Conservation (phyloP, 2,797 vertebrate species). For the Danio tinwini region DNA sequence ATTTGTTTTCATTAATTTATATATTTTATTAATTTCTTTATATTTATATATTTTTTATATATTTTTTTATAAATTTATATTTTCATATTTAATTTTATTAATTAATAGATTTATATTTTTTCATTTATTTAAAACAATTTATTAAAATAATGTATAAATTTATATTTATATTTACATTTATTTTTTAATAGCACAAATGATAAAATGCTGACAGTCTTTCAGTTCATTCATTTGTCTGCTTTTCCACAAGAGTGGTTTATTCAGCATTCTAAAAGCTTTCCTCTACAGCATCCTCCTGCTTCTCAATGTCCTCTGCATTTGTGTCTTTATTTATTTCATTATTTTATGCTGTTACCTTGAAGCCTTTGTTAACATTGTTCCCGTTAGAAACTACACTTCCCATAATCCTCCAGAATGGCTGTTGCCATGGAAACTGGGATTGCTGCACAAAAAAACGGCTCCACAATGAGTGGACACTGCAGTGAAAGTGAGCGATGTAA, state of each 20-base stretch:
- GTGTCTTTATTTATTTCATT: not conserved
- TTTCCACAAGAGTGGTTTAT: not conserved
- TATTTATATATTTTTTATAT: too few relatives aligned
- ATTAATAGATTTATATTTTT: too few relatives aligned
- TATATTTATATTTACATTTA: too few relatives aligned
- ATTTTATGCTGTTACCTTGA: not conserved
- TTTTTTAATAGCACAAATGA: too few relatives aligned
- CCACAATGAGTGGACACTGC: not conserved
- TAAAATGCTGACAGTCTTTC: not conserved
- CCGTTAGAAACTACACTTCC: slow-evolving; percentile 5
- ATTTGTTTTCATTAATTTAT: too few relatives aligned
- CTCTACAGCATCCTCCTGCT: not conserved
- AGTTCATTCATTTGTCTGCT: not conserved
- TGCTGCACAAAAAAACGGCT: not conserved
- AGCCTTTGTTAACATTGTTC: slow-evolving; percentile 1
- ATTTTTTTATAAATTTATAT: too few relatives aligned
- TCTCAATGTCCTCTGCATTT: not conserved
- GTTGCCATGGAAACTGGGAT: slow-evolving; percentile 22
- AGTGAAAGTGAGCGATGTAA: not conserved
- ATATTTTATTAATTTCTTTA: too few relatives aligned
- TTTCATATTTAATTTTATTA: too few relatives aligned
- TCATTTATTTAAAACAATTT: too few relatives aligned
- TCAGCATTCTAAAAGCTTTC: not conserved
- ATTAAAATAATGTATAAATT: too few relatives aligned
- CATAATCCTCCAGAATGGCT: slow-evolving; percentile 20